Percentiles rank a stretch among this genome's conserved stretches.
These are phyloP conservation scores for Passer domesticus DNA, from an alignment of 2,113 vertebrate species.

Conservation along the genomic window DNA sequence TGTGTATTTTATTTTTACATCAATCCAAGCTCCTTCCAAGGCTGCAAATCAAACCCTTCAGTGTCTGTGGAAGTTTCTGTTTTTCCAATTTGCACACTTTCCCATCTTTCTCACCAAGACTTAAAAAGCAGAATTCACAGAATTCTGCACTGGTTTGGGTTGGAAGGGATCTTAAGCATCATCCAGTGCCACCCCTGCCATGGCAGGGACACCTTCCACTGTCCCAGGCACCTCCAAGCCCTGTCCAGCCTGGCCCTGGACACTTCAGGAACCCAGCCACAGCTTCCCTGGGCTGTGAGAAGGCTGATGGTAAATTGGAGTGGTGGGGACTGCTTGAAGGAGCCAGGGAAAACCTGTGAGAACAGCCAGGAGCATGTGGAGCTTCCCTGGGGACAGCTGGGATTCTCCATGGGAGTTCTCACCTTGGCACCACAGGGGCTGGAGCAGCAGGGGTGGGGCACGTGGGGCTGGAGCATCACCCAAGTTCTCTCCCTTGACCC, in stretches of 20 bases:
- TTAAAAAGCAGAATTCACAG: neutral
- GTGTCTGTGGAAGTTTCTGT: neutral
- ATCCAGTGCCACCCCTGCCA: neutral
- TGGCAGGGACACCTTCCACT: neutral
- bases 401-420: rapidly evolving
- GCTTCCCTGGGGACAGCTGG: neutral
- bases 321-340: neutral
- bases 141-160: neutral
- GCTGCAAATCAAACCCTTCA: neutral
- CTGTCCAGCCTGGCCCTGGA: rapidly evolving
- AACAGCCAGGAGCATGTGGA: neutral
- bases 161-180: neutral
- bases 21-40: neutral
- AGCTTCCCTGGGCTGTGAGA: neutral
- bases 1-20: neutral
- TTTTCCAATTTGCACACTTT: neutral
- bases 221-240: neutral
- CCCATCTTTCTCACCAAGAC: neutral
- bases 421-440: rapidly evolving
- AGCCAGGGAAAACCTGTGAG: neutral
- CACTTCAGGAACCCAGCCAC: neutral
- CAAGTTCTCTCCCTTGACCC: neutral
- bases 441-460: neutral
- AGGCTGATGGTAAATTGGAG: neutral
- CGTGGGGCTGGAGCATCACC: rapidly evolving